Evolutionary conservation across 2,113 vertebrate species (phyloP).

Genomic region (Isichthys henryi): DNA sequence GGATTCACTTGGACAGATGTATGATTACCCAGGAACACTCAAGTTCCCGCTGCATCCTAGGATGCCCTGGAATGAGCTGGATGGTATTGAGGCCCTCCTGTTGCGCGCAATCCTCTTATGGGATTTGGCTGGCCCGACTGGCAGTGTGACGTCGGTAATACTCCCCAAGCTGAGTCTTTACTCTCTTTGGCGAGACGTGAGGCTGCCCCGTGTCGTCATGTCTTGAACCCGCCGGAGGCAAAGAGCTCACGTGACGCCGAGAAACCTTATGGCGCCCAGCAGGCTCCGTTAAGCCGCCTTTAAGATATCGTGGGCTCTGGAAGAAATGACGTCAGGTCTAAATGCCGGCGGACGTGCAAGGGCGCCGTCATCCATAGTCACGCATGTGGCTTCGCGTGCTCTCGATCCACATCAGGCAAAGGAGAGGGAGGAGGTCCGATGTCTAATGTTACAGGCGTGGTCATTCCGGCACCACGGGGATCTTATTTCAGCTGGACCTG

Average conservation of each 20-base stretch:
- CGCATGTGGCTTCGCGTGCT: neutral
- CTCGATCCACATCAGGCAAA: neutral
- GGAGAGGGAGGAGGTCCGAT: neutral
- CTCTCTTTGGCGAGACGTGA: neutral
- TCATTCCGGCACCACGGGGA: neutral
- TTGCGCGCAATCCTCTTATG: slow-evolving; percentile 3
- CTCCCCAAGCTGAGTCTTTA: neutral
- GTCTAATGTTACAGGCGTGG: neutral
- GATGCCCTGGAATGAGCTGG: neutral
- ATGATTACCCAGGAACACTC: neutral
- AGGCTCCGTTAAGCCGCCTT: neutral
- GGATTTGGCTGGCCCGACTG: neutral
- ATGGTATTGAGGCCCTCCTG: neutral
- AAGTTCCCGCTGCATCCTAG: neutral
- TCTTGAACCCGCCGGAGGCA: neutral
- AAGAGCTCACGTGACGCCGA: neutral
- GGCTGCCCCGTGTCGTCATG: too few relatives aligned
- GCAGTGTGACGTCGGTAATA: neutral
- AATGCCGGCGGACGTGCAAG: neutral
- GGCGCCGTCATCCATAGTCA: neutral
- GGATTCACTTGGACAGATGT: neutral
- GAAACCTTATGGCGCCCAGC: neutral
- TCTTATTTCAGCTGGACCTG: neutral
- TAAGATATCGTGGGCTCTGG: neutral
- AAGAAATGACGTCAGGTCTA: neutral